phyloP scores from a whole-genome alignment of 2,888 invertebrate species.

The Metallyticus violacea region DNA sequence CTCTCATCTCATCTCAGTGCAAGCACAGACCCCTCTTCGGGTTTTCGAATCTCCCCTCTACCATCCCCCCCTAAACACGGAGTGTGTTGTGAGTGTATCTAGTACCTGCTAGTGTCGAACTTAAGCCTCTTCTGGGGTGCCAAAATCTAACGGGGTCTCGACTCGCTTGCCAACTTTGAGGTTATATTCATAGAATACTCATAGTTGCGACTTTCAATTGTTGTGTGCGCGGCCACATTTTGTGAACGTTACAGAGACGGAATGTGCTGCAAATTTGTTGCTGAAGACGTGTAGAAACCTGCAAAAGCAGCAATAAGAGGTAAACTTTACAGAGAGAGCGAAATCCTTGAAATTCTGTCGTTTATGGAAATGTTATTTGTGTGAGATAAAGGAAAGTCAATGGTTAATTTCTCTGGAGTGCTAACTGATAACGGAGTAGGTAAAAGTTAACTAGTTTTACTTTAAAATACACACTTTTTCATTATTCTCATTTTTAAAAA shows the following conservation, averaged over 20 bases:
- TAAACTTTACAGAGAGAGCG: too few relatives aligned
- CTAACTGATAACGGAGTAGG: too few relatives aligned
- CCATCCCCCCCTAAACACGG: neutral
- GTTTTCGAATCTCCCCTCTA: neutral
- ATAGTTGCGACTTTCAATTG: neutral
- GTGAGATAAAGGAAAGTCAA: too few relatives aligned
- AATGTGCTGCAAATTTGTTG: neutral
- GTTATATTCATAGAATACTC: neutral
- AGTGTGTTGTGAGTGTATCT: neutral
- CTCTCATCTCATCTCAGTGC: neutral
- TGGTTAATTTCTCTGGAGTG: too few relatives aligned
- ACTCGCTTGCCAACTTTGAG: neutral
- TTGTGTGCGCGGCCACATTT: neutral
- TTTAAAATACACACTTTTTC: too few relatives aligned
- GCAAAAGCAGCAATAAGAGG: neutral
- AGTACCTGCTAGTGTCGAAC: neutral
- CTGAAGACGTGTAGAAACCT: neutral
- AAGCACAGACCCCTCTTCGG: neutral
- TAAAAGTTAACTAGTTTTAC: too few relatives aligned
- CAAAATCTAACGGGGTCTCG: neutral
- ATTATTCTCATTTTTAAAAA: too few relatives aligned
- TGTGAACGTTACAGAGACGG: neutral
- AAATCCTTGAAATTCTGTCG: too few relatives aligned
- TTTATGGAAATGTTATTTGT: too few relatives aligned
- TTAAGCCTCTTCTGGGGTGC: neutral